A percentile compares a stretch with the other conserved stretches of the same genome.
Conservation (phyloP, 30 jellyfish, hydroid and myxozoan genomes). For the Aurelia sp. region DNA sequence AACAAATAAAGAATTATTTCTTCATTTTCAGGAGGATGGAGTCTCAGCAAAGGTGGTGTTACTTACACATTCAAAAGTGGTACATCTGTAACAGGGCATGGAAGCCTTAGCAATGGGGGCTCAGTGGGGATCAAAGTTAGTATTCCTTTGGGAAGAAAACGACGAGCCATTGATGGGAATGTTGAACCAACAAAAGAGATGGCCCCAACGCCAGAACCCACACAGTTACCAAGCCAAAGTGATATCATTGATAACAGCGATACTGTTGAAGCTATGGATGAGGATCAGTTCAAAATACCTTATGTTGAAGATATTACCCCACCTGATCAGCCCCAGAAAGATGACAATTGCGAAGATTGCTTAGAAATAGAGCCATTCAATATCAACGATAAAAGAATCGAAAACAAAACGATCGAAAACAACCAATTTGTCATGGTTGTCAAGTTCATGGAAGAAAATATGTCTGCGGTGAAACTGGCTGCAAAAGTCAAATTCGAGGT, state of each 20-base stretch:
- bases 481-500: constrained; percentile 69
- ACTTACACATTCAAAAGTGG: constrained; percentile 57
- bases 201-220: neutral
- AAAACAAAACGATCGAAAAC: constrained; percentile 45
- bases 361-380: constrained; percentile 48
- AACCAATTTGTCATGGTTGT: constrained; percentile 71
- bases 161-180: constrained; percentile 41
- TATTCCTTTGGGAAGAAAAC: constrained; percentile 56
- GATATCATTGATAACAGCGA: neutral
- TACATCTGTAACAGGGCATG: constrained; percentile 46
- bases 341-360: constrained; percentile 42
- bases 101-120: constrained; percentile 36
- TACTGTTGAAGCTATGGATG: neutral
- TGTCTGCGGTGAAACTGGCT: constrained; percentile 37
- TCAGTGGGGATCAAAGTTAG: constrained; percentile 31
- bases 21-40: constrained; percentile 40
- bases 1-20: neutral
- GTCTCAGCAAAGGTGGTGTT: constrained; percentile 62
- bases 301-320: neutral
- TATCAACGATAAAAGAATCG: constrained; percentile 13
- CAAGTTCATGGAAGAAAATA: constrained; percentile 52
- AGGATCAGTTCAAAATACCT: neutral
- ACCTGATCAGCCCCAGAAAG: constrained; percentile 19
- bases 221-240: constrained; percentile 1
- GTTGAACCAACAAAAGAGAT: neutral